These are phyloP conservation scores for Tringa solitaria DNA, from an alignment of 2,113 vertebrate species.

Conservation along the genomic window DNA sequence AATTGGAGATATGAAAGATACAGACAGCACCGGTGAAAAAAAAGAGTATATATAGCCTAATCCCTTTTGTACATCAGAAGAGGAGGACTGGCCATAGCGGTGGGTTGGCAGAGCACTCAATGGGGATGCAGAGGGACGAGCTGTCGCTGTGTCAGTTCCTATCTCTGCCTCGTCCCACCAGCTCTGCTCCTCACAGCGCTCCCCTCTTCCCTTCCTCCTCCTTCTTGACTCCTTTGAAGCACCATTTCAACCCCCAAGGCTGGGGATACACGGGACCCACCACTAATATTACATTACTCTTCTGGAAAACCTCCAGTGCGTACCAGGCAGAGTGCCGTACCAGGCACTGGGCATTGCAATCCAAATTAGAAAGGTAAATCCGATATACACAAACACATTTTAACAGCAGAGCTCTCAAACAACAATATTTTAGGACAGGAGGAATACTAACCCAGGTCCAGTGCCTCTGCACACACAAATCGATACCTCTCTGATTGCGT, in stretches of 20 bases:
- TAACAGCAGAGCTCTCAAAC: not conserved
- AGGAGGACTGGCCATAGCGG: fast-evolving
- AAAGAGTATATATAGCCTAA: not conserved
- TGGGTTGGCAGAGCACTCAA: not conserved
- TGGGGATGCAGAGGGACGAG: not conserved
- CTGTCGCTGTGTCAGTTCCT: not conserved
- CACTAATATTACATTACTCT: not conserved
- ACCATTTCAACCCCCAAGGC: not conserved
- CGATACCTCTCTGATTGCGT: fast-evolving
- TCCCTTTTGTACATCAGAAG: not conserved
- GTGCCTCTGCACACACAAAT: not conserved
- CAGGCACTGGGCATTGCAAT: not conserved
- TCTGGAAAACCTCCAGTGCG: not conserved
- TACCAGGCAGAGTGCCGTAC: not conserved
- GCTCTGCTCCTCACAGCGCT: not conserved
- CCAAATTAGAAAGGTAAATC: not conserved
- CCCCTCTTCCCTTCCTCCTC: not conserved
- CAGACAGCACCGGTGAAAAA: not conserved
- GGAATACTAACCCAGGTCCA: not conserved
- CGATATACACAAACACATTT: not conserved
- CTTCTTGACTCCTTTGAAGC: not conserved
- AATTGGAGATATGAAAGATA: too few species aligned
- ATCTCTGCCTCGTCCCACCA: not conserved
- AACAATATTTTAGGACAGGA: not conserved
- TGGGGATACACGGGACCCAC: too few species aligned